These are phyloP conservation scores for Oscheius myriophilus DNA, from an alignment of 2,888 invertebrate genomes.

Conservation along the genomic window DNA sequence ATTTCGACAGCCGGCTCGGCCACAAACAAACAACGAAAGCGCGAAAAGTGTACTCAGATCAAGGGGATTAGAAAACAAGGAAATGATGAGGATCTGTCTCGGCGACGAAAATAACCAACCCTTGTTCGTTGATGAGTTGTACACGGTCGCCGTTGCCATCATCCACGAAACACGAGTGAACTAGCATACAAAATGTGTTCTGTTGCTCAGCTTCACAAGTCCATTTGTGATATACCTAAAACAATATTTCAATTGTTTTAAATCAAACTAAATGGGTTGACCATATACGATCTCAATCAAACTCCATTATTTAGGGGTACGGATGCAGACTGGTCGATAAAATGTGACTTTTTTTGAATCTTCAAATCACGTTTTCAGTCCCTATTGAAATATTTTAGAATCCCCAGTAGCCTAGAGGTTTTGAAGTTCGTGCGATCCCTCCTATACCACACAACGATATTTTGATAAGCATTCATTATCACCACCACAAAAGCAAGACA, in stretches of 20 bases:
- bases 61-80: background rate
- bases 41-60: background rate
- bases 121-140: slow-evolving; percentile 64
- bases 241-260: background rate
- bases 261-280: background rate
- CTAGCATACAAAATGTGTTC: slow-evolving; percentile 69
- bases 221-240: slow-evolving; percentile 69
- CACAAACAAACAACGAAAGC: slow-evolving; percentile 18
- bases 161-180: slow-evolving; percentile 68
- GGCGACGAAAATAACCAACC: slow-evolving; percentile 39
- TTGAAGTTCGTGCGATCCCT: too few relatives aligned
- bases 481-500: too few relatives aligned
- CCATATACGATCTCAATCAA: background rate
- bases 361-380: too few relatives aligned
- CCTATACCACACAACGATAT: too few relatives aligned
- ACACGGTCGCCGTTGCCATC: slow-evolving; percentile 68
- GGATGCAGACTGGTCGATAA: background rate
- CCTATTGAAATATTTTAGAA: too few relatives aligned
- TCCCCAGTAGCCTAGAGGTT: too few relatives aligned
- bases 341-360: too few relatives aligned
- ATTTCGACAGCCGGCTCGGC: slow-evolving; percentile 19
- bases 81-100: background rate
- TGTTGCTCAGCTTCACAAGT: slow-evolving; percentile 66
- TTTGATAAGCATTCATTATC: too few relatives aligned
- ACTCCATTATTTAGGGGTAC: too few relatives aligned